Conservation (phyloP, 2,888 invertebrate genomes). For the Drosophila neonasuta region DNA sequence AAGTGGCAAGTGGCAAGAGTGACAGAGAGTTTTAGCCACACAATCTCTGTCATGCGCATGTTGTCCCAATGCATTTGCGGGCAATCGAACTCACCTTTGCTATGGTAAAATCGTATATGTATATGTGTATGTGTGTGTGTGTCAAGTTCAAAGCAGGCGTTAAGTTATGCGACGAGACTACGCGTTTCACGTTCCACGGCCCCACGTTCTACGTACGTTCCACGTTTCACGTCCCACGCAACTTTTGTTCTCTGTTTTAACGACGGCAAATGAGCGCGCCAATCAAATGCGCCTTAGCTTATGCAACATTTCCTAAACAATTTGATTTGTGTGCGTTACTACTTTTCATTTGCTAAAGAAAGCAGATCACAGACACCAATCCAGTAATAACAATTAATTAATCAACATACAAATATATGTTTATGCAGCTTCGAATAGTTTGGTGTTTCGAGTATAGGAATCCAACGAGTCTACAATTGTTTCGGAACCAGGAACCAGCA, state of each 20-base stretch:
- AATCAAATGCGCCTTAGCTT: slow-evolving; percentile 76
- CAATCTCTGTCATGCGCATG: slow-evolving; percentile 62
- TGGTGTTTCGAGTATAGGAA: slow-evolving; percentile 25
- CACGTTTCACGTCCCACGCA: slow-evolving; percentile 33
- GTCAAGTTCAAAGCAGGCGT: slow-evolving; percentile 72
- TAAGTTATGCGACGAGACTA: slow-evolving; percentile 45
- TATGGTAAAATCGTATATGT: slow-evolving; percentile 21
- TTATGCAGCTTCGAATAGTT: neutral
- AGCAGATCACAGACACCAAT: slow-evolving; percentile 41
- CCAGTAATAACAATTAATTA: slow-evolving; percentile 14
- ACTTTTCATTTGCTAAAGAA: slow-evolving; percentile 28
- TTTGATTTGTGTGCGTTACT: slow-evolving; percentile 26
- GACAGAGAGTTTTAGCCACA: slow-evolving; percentile 17
- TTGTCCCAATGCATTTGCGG: slow-evolving; percentile 58
- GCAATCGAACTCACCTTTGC: slow-evolving; percentile 69
- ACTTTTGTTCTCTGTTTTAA: slow-evolving; percentile 30
- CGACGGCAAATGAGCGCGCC: slow-evolving; percentile 71
- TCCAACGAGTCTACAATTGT: slow-evolving; percentile 14
- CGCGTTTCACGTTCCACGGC: slow-evolving; percentile 16
- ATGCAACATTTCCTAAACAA: slow-evolving; percentile 72
- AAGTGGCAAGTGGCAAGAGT: neutral
- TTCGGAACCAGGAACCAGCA: slow-evolving; percentile 82
- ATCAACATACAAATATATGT: slow-evolving; percentile 18
- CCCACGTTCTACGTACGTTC: slow-evolving; percentile 11
- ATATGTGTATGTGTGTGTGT: slow-evolving; percentile 12